Evolutionary conservation across 1,140 invertebrate species (phyloP), one percentile per base, ranked within the genome.

Genomic region (Prorops nasuta): DNA sequence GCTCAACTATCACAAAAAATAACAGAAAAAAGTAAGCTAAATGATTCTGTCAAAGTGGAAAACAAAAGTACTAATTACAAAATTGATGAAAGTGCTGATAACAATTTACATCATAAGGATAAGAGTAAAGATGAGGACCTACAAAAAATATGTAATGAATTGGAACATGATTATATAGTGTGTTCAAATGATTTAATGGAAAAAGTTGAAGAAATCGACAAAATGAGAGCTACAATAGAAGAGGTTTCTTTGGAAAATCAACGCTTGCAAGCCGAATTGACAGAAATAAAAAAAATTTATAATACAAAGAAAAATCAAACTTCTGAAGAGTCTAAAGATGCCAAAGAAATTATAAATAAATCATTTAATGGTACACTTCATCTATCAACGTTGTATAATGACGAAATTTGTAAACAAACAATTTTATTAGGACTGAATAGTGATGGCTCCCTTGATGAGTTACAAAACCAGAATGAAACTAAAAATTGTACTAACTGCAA

Each of bases 401-500:
- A n/a, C n/a, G n/a, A n/a, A n/a, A n/a, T n/a, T n/a, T n/a, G n/a
- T n/a, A n/a, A n/a, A n/a, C n/a, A n/a, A n/a, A n/a, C n/a, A n/a
- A n/a, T n/a, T n/a, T n/a, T n/a, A n/a, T n/a, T n/a, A n/a, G n/a
- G n/a, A n/a, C n/a, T n/a, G n/a, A n/a, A n/a, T n/a, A n/a, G n/a
- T n/a, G n/a, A n/a, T n/a, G n/a, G n/a, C n/a, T n/a, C n/a, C n/a
- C n/a, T n/a, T n/a, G n/a, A n/a, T n/a, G n/a, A n/a, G n/a, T n/a
- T n/a, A n/a, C n/a, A n/a, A n/a, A n/a, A n/a, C n/a, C n/a, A n/a
- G n/a, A n/a, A n/a, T n/a, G n/a, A n/a, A n/a, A n/a, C n/a, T n/a
- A n/a, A n/a, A n/a, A n/a, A n/a, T n/a, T 72, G 71, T 18, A 55
- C 16, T 28, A 49, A 67, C 7, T 74, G 70, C 4, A 14, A 12